Base-by-base conservation (phyloP, 2,888 invertebrate genomes). In the Xestia sexstrigata region DNA sequence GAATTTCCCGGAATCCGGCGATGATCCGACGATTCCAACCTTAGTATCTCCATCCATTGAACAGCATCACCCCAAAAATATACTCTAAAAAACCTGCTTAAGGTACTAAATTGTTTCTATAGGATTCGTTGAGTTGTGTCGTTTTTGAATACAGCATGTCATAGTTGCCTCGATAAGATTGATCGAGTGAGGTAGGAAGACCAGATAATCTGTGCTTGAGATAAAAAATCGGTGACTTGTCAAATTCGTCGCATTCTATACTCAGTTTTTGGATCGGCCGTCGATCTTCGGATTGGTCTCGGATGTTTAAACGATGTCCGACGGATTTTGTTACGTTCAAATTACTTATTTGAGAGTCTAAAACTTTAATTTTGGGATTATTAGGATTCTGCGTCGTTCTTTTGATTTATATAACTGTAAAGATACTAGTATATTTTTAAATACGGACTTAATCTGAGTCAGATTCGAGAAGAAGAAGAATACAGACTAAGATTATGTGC, bases 1-100 rank as follows among this genome's bases (percentile, higher is more conserved):
- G 94, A 96, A 96, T 96, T 96, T 96, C 96, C 96, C 93, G 95
- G 96, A 96, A 96, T 96, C 96, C 94, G 73, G 94, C 96, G 96
- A 96, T 96, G 96, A 96, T 96, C 96, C 96, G 91, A 93, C 93
- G 95, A 93, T 92, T 95, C 94, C 93, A 90, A 90, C 90, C 91
- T 93, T 92, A 93, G 90, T 87, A 90, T 87, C 90, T 90, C 91
- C 91, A 89, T 92, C 91, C 90, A 93, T 93, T 90, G 91, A 86
- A 58, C 3, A 39, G 17, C 15, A 5, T n/a, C 76, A 83, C 20
- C 62, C 49, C 15, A 89, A 90, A 88, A 72, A 70, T 45, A 49
- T 83, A 85, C 86, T 73, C 80, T 88, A 17, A 0, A 0, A 0
- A 0, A 1, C 5, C 0, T 0, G 0, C 0, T 72, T 90, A 93